Evolutionary conservation across 2,797 vertebrate genomes (phyloP).

Genomic region (Nannoperca australis): DNA sequence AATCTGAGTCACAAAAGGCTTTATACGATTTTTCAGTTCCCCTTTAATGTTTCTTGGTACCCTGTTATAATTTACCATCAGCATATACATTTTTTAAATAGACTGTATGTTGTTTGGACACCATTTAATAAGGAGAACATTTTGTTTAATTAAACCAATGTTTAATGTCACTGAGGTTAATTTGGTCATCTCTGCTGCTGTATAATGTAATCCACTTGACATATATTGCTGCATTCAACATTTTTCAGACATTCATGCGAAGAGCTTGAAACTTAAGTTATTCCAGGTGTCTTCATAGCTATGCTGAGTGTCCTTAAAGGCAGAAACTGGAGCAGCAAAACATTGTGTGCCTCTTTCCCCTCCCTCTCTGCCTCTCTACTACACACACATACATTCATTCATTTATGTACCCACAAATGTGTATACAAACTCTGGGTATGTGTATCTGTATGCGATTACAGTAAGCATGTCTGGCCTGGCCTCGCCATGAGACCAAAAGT

Average conservation of each 20-base stretch:
- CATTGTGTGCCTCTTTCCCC: not conserved
- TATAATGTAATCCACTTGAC: slow-evolving; percentile 15
- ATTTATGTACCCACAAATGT: not conserved
- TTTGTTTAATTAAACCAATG: slow-evolving; percentile 4
- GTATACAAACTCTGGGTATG: slow-evolving; percentile 12
- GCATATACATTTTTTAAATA: not conserved
- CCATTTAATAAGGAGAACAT: not conserved
- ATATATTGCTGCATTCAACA: slow-evolving; percentile 7
- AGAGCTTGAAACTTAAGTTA: not conserved
- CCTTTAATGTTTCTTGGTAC: slow-evolving; percentile 5
- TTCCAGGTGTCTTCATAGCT: slow-evolving; percentile 3
- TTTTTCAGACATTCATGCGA: slow-evolving; percentile 2
- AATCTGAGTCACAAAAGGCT: not conserved
- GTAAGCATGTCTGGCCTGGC: slow-evolving; percentile 24
- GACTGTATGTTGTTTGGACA: not conserved
- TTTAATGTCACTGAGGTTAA: slow-evolving; percentile 1
- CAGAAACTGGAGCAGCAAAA: not conserved
- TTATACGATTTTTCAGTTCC: too few relatives aligned
- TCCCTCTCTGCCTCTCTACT: not conserved
- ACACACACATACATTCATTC: slow-evolving; percentile 16
- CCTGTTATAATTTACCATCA: not conserved
- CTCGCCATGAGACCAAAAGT: slow-evolving; percentile 16
- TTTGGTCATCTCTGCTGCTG: not conserved
- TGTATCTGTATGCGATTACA: slow-evolving; percentile 41
- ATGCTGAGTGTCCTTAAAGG: slow-evolving; percentile 7